A percentile compares a stretch with the other conserved stretches of the same genome.
Conservation (phyloP, 2,797 vertebrate species). For the Poeciliopsis turneri region DNA sequence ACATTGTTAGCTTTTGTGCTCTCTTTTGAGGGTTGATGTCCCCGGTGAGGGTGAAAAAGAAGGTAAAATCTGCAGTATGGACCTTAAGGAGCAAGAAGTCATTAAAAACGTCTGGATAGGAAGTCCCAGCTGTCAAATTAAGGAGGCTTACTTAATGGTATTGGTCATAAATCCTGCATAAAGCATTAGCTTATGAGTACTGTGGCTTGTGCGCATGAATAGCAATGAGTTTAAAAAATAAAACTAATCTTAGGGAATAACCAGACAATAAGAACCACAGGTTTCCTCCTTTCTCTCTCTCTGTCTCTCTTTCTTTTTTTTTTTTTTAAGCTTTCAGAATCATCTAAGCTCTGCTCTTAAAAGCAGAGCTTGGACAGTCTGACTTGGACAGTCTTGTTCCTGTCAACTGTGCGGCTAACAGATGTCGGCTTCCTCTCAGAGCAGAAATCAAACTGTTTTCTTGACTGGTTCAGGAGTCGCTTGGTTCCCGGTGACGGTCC, state of each 20-base stretch:
- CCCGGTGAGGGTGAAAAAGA: slow-evolving; percentile 54
- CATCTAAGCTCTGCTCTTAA: slow-evolving; percentile 34
- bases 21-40: slow-evolving; percentile 52
- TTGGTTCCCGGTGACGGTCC: slow-evolving; percentile 33
- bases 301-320: background rate
- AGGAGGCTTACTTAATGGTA: slow-evolving; percentile 18
- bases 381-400: slow-evolving; percentile 44
- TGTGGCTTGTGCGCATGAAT: background rate
- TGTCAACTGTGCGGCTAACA: slow-evolving; percentile 46
- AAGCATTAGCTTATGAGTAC: background rate
- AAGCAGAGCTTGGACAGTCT: no score
- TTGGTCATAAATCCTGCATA: slow-evolving; percentile 18
- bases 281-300: background rate
- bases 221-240: background rate
- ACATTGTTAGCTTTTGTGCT: slow-evolving; percentile 33
- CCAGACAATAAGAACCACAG: background rate
- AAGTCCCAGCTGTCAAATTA: slow-evolving; percentile 40
- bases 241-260: background rate
- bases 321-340: slow-evolving; percentile 4
- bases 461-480: slow-evolving; percentile 29
- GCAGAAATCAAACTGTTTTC: slow-evolving; percentile 45
- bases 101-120: slow-evolving; percentile 16
- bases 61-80: slow-evolving; percentile 20
- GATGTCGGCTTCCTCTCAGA: slow-evolving; percentile 42
- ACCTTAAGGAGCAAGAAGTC: slow-evolving; percentile 41